These are phyloP conservation scores for Pachycephala philippinensis DNA, from an alignment of 2,113 vertebrate genomes.

Conservation along the genomic window DNA sequence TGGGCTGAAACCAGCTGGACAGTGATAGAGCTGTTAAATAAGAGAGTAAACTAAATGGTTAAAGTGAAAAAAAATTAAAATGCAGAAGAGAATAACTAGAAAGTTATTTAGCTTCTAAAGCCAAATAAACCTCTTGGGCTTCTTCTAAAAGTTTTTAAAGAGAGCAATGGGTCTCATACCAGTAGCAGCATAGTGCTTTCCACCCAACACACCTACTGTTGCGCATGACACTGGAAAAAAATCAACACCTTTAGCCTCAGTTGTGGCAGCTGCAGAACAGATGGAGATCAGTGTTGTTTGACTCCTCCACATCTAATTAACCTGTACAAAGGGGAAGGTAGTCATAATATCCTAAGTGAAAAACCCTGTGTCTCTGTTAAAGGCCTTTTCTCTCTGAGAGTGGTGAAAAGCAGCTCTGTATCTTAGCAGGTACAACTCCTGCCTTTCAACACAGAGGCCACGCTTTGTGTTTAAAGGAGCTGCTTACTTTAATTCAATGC, in stretches of 20 bases:
- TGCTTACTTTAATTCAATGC: background rate
- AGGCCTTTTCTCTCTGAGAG: background rate
- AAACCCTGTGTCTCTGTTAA: background rate
- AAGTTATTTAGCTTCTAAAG: background rate
- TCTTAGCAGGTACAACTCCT: background rate
- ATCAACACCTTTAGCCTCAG: background rate
- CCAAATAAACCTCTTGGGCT: background rate
- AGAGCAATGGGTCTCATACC: background rate
- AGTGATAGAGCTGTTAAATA: background rate
- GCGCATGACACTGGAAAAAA: background rate
- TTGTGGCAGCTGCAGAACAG: constrained; percentile 27
- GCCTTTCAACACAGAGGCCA: constrained; percentile 44
- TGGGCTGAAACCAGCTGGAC: background rate
- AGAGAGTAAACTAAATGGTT: background rate
- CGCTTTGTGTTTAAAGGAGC: constrained; percentile 11
- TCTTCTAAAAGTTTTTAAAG: background rate
- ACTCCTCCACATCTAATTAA: constrained; percentile 19
- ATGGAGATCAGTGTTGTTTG: background rate
- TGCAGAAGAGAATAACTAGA: background rate
- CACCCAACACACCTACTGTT: background rate
- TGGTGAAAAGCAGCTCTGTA: background rate
- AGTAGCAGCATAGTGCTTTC: background rate
- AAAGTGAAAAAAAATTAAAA: background rate
- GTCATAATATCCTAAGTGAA: background rate
- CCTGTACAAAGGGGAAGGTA: background rate